Evolutionary conservation across 2,113 vertebrate species (phyloP), one percentile per base, ranked within the genome.

Genomic region (Serilophus lunatus): DNA sequence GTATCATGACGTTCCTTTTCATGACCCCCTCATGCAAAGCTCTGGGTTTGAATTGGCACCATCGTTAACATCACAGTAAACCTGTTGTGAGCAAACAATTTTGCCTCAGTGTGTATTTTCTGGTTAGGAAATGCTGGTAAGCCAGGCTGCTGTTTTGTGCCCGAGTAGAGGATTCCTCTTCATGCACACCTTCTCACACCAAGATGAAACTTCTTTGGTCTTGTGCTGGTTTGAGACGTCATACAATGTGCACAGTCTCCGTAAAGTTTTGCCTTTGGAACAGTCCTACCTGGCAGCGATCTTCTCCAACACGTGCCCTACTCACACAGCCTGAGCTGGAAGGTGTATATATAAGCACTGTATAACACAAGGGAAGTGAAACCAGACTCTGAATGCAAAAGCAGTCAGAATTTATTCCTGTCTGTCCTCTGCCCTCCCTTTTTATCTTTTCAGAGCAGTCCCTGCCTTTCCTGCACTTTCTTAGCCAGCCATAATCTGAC

Each of bases 181-280:
- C 47, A 24, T 11, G 51, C 44, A 36, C 5, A 3, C 12, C 22
- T 69, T 33, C 47, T 70, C 3, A 5, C 33, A 38, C 10, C 2
- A 12, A 82, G 33, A 65, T 44, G 6, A 65, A 80, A 10, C 11
- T n/a, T 24, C 33, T 56, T 64, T 47, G 19, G 19, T 45, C 50
- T 86, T 54, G 23, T 31, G 10, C 45, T 82, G 31, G 25, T 77
- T 70, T 53, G 23, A 38, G 74, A 40, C 47, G 20, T 57, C 1
- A 0, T 33, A 12, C 26, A 49, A 16, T 6, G 22, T 16, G 15
- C 25, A 60, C 1, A 0, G 19, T 20, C 35, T 42, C 33, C 63
- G 33, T 31, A 81, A 16, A 94, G 50, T 14, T 42, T 53, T n/a
- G 8, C 17, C 26, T 20, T 33, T 66, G 44, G 51, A 74, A 16